Conservation (phyloP, 2,797 vertebrate species). For the Mus caroli region DNA sequence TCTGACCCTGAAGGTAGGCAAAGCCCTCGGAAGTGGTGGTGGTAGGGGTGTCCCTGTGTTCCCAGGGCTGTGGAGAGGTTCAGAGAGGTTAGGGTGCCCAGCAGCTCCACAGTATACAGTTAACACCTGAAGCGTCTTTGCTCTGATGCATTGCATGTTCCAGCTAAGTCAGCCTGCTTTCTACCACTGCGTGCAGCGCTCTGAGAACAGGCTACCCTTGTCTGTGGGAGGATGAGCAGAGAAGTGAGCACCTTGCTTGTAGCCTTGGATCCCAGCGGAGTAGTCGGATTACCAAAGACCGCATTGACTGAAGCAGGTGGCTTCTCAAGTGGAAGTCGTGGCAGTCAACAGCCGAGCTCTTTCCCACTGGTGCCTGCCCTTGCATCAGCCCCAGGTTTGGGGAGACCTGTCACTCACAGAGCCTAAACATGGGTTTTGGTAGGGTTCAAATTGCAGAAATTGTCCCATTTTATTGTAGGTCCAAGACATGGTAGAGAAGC, state of each 20-base stretch:
- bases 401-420: neutral
- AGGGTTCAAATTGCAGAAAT: neutral
- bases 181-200: neutral
- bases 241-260: neutral
- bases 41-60: neutral
- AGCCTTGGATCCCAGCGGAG: conserved; percentile 5
- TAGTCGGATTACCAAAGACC: neutral
- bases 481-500: neutral
- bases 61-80: neutral
- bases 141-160: neutral
- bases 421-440: neutral
- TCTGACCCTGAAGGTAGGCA: neutral
- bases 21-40: neutral
- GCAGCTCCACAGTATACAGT: neutral
- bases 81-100: neutral
- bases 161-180: neutral
- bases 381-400: conserved; percentile 18
- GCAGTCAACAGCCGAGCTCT: neutral
- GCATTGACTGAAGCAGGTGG: neutral
- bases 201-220: conserved; percentile 16
- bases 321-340: neutral
- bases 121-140: conserved; percentile 20
- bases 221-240: neutral
- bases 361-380: neutral
- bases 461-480: conserved; percentile 33